Conservation (phyloP, 2,888 invertebrate species). For the Selenia dentaria region DNA sequence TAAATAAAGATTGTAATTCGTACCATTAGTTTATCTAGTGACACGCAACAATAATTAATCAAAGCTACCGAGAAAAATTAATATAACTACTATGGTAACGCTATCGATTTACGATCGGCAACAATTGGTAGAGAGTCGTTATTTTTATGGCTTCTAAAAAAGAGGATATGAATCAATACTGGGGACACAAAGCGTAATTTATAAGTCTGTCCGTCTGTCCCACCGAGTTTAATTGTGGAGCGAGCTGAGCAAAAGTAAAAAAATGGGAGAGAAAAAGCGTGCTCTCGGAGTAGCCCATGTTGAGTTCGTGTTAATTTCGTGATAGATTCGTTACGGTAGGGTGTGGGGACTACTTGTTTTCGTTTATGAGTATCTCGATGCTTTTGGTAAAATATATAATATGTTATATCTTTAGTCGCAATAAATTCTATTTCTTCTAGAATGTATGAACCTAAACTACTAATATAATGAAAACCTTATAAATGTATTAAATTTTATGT, state of each 20-base stretch:
- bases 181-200: slow-evolving; percentile 70
- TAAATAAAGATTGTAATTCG: not conserved
- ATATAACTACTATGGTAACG: slow-evolving; percentile 52
- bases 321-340: slow-evolving; percentile 61
- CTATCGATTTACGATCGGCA: slow-evolving; percentile 66
- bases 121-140: slow-evolving; percentile 72
- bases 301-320: slow-evolving; percentile 63
- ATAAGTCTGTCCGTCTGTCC: slow-evolving; percentile 61
- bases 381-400: slow-evolving; percentile 4
- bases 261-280: slow-evolving; percentile 22
- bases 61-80: slow-evolving; percentile 36
- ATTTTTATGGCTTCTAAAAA: slow-evolving; percentile 79
- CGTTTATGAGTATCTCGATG: slow-evolving; percentile 37
- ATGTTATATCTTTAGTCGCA: too few species aligned
- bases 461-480: too few species aligned
- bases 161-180: slow-evolving; percentile 67
- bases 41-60: slow-evolving; percentile 30
- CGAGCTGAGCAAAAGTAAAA: slow-evolving; percentile 46
- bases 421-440: too few species aligned
- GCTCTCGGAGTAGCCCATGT: slow-evolving; percentile 38
- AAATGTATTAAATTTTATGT: too few species aligned
- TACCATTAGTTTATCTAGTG: slow-evolving; percentile 5
- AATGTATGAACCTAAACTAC: too few species aligned
- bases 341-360: slow-evolving; percentile 45
- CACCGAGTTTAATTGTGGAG: slow-evolving; percentile 59